phyloP scores from a whole-genome alignment of 2,797 vertebrate species.

The Brachyrhaphis roseni region DNA sequence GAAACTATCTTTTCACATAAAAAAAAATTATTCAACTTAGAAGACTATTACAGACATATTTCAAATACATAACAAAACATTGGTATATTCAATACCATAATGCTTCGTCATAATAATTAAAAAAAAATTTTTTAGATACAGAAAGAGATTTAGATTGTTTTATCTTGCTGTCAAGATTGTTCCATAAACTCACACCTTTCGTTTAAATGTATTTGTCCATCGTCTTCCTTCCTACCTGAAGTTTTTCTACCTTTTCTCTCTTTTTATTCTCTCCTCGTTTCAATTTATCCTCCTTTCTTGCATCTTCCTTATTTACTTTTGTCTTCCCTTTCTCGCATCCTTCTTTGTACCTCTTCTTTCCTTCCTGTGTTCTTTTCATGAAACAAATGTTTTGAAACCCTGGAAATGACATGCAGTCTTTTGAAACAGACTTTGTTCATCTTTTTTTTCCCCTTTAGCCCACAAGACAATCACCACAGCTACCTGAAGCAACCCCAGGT shows the following conservation, averaged over 20 bases:
- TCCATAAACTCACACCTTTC: no score
- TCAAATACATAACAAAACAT: no score
- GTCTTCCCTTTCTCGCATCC: background rate
- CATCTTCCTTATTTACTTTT: background rate
- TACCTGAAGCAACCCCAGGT: constrained; percentile 61
- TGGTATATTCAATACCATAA: no score
- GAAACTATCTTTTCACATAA: no score
- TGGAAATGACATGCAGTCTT: background rate
- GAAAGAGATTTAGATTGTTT: no score
- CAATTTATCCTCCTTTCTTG: background rate
- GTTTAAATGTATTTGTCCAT: no score
- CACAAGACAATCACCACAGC: constrained; percentile 72
- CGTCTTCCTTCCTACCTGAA: background rate
- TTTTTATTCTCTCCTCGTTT: background rate
- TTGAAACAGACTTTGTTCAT: background rate
- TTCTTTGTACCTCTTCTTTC: background rate
- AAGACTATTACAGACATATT: no score
- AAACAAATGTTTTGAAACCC: background rate
- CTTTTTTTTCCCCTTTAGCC: constrained; percentile 57
- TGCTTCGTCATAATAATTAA: no score
- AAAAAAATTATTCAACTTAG: no score
- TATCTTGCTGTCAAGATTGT: no score
- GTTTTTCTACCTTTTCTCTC: background rate
- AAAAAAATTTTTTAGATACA: no score
- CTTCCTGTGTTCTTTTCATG: background rate